Conservation (phyloP, 2,797 vertebrate species). For the Mionectes olivaceus region DNA sequence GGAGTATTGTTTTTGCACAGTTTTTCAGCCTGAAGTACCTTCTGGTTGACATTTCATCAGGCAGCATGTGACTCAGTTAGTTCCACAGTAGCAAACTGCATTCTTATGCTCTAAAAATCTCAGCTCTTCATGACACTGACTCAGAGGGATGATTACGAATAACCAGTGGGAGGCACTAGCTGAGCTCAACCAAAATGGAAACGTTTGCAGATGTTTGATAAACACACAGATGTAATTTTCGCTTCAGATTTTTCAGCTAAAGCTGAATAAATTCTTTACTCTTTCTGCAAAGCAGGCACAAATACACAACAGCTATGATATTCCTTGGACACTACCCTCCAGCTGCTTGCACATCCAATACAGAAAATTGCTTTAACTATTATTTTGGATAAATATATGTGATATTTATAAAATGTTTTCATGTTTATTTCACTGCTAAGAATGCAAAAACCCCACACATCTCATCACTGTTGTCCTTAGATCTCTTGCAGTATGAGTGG, state of each 20-base stretch:
- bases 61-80: background rate
- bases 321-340: background rate
- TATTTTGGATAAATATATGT: background rate
- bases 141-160: background rate
- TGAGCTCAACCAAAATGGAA: background rate
- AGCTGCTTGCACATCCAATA: background rate
- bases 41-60: background rate
- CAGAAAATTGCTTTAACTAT: background rate
- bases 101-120: background rate
- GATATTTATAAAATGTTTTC: background rate
- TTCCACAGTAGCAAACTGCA: background rate
- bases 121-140: background rate
- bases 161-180: background rate
- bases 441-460: background rate
- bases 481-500: background rate
- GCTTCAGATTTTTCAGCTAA: background rate
- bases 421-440: background rate
- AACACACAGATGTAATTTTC: background rate
- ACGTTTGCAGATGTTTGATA: conserved; percentile 30
- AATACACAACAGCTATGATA: background rate
- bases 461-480: background rate
- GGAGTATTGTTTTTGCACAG: background rate
- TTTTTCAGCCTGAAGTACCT: background rate
- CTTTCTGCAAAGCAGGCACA: background rate
- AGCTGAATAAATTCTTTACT: background rate